These are phyloP conservation scores for Muricea muricata DNA, from an alignment of 92 coral and sea anemone species.

Conservation along the genomic window DNA sequence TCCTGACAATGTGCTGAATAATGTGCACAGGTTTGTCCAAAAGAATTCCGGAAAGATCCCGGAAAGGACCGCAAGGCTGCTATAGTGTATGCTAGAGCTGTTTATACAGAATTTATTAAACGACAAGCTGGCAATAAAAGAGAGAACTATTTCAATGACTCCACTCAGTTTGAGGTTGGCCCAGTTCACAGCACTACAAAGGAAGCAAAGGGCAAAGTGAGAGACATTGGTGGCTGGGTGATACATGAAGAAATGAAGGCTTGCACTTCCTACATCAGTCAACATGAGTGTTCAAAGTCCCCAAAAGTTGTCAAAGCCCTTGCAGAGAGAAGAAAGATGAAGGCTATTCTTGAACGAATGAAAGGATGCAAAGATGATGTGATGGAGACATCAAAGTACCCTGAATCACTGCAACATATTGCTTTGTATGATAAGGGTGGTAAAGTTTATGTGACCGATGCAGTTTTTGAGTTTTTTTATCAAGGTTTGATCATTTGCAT, in stretches of 20 bases:
- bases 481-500: slow-evolving; percentile 6
- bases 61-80: slow-evolving; percentile 38
- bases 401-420: slow-evolving; percentile 46
- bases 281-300: slow-evolving; percentile 30
- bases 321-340: slow-evolving; percentile 1
- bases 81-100: slow-evolving; percentile 10
- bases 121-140: slow-evolving; percentile 11
- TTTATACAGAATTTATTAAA: not conserved
- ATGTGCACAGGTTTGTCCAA: no score
- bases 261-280: slow-evolving; percentile 27
- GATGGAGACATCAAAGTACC: slow-evolving; percentile 30
- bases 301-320: not conserved
- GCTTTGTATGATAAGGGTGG: slow-evolving; percentile 43
- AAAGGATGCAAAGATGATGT: slow-evolving; percentile 9
- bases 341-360: no score
- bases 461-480: slow-evolving; percentile 26
- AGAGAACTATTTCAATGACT: slow-evolving; percentile 1
- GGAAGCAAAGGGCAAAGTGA: slow-evolving; percentile 47
- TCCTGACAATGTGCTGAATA: no score
- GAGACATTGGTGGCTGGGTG: slow-evolving; percentile 55
- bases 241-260: slow-evolving; percentile 41
- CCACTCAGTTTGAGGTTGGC: slow-evolving; percentile 32
- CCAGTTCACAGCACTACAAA: slow-evolving; percentile 44
- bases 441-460: slow-evolving; percentile 24
- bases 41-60: not conserved